A percentile compares a stretch with the other conserved stretches of the same genome.
Evolutionary conservation across 1,140 invertebrate species (phyloP).

Genomic region (Caenorhabditis brenneri): DNA sequence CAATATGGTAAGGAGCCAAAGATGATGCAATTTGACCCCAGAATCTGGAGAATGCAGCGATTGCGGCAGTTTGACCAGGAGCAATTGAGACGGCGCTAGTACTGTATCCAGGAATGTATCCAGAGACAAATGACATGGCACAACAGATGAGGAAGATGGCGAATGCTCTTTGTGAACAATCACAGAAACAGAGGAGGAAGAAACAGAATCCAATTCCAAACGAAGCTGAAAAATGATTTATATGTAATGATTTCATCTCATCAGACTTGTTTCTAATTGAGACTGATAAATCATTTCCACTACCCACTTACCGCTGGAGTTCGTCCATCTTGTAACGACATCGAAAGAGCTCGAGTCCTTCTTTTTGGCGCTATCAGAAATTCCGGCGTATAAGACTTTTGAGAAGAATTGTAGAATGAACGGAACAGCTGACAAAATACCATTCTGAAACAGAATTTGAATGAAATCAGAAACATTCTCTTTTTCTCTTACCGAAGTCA

Average conservation of each 20-base stretch:
- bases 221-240: conserved; percentile 60
- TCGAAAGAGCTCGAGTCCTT: conserved; percentile 54
- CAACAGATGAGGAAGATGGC: conserved; percentile 63
- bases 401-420: conserved; percentile 69
- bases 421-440: conserved; percentile 67
- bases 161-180: conserved; percentile 56
- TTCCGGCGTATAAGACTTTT: conserved; percentile 67
- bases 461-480: not conserved
- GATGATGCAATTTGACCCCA: conserved; percentile 60
- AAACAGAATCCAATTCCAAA: conserved; percentile 66
- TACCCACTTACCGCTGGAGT: conserved; percentile 61
- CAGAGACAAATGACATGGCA: conserved; percentile 66
- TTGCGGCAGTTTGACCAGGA: conserved; percentile 65
- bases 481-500: conserved; percentile 59
- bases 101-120: conserved; percentile 70
- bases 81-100: conserved; percentile 70
- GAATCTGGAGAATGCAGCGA: conserved; percentile 68
- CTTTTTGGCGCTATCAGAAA: conserved; percentile 62
- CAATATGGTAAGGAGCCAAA: conserved; percentile 46
- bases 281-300: too few relatives aligned
- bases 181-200: conserved; percentile 64
- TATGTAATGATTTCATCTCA: not conserved
- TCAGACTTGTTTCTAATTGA: too few relatives aligned
- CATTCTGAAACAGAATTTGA: conserved; percentile 63
- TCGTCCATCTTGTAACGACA: conserved; percentile 65